Percentiles rank a stretch among this genome's conserved stretches.
phyloP scores from a whole-genome alignment of 2,113 vertebrate genomes.

The Vireo altiloquus region DNA sequence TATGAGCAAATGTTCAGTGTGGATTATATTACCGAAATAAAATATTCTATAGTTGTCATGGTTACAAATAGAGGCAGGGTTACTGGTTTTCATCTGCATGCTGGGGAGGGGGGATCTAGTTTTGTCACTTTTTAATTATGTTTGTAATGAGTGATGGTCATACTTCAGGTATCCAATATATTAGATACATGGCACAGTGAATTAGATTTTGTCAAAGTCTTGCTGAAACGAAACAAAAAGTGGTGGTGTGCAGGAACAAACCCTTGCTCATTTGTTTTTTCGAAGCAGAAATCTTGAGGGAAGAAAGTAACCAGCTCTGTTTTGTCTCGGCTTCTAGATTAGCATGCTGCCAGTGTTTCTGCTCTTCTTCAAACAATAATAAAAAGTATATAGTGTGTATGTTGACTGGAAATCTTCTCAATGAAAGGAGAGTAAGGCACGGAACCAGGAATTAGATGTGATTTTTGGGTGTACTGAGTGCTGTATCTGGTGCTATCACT shows the following conservation, averaged over 20 bases:
- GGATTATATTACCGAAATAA: slow-evolving; percentile 74
- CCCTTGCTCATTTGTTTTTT: background rate
- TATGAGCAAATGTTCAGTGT: slow-evolving; percentile 67
- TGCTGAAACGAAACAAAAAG: slow-evolving; percentile 61
- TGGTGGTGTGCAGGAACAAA: background rate
- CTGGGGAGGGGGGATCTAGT: slow-evolving; percentile 53
- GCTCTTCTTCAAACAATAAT: background rate
- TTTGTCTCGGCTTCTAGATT: background rate
- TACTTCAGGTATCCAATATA: slow-evolving; percentile 47
- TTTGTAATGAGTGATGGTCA: slow-evolving; percentile 70
- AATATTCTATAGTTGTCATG: slow-evolving; percentile 81
- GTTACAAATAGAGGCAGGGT: slow-evolving; percentile 80
- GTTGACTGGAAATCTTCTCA: background rate
- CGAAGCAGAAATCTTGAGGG: background rate
- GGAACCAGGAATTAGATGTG: background rate
- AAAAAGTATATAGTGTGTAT: background rate
- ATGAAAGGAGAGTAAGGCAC: background rate
- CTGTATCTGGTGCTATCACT: background rate
- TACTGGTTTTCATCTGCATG: slow-evolving; percentile 76
- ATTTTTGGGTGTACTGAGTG: background rate
- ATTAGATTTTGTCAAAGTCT: slow-evolving; percentile 49
- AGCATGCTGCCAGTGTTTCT: background rate
- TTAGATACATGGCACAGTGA: background rate
- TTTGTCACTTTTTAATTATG: slow-evolving; percentile 76
- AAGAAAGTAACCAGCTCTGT: slow-evolving; percentile 18